These are phyloP conservation scores for Bombus confusus DNA, from an alignment of 1,140 invertebrate species.

Conservation along the genomic window DNA sequence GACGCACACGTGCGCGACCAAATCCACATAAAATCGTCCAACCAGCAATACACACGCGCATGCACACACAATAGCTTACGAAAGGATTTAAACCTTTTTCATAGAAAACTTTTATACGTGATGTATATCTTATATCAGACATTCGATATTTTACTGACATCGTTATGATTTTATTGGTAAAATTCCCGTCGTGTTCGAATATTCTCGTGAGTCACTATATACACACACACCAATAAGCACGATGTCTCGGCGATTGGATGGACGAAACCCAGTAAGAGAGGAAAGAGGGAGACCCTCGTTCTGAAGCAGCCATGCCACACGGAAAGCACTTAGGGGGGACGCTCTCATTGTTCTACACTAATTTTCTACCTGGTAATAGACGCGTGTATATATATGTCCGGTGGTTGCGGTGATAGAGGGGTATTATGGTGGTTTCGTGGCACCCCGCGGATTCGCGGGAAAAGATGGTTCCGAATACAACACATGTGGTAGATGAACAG, in stretches of 20 bases:
- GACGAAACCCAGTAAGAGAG: slow-evolving; percentile 35
- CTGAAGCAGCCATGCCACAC: slow-evolving; percentile 59
- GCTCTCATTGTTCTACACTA: slow-evolving; percentile 66
- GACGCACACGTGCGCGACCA: slow-evolving; percentile 48
- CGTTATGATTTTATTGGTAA: background rate
- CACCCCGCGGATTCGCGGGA: background rate
- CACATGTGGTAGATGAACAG: background rate
- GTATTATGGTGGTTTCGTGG: background rate
- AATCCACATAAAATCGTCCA: slow-evolving; percentile 28
- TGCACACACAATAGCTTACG: background rate
- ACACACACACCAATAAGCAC: slow-evolving; percentile 8
- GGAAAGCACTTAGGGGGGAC: slow-evolving; percentile 68
- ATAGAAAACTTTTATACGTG: background rate
- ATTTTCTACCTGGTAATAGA: slow-evolving; percentile 64
- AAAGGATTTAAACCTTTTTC: background rate
- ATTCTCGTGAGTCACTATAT: background rate
- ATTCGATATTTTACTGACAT: background rate
- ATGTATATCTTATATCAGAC: too few species aligned
- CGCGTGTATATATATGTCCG: slow-evolving; percentile 38
- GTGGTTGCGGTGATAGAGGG: slow-evolving; percentile 18
- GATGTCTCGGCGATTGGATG: slow-evolving; percentile 23
- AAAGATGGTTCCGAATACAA: background rate
- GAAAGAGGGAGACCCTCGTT: slow-evolving; percentile 51
- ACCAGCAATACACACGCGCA: background rate
- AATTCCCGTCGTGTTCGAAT: background rate